These are phyloP conservation scores for Poeciliopsis paucimaculata DNA, from an alignment of 2,797 vertebrate genomes.

Conservation along the genomic window DNA sequence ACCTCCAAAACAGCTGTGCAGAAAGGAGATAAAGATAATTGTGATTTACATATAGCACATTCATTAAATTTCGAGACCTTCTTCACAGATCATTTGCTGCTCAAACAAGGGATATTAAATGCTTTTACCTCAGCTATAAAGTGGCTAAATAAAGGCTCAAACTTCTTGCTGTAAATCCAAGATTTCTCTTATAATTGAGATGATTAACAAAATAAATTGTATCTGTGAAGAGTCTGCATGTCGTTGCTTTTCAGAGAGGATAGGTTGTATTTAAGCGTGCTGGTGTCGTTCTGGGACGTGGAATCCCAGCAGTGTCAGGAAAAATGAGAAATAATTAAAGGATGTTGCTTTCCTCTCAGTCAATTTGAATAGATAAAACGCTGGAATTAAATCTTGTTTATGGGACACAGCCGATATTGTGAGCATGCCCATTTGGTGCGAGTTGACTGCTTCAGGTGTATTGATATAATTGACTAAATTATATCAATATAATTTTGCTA, in stretches of 20 bases:
- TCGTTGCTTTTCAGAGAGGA: background rate
- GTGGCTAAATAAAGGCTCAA: background rate
- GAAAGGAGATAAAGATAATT: background rate
- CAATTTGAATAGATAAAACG: conserved; percentile 49
- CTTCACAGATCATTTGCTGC: background rate
- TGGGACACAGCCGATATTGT: conserved; percentile 50
- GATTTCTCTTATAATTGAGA: background rate
- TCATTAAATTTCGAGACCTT: background rate
- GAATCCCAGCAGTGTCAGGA: conserved; percentile 1
- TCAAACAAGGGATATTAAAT: background rate
- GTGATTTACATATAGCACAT: background rate
- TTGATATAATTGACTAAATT: conserved; percentile 76
- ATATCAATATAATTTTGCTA: conserved; percentile 1
- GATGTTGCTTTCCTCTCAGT: conserved; percentile 12
- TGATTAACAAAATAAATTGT: background rate
- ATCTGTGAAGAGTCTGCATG: conserved; percentile 6
- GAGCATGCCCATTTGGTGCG: conserved; percentile 17
- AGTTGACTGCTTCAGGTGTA: conserved; percentile 67
- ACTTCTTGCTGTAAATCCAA: background rate
- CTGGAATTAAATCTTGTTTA: conserved; percentile 66
- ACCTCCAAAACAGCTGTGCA: background rate
- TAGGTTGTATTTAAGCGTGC: background rate
- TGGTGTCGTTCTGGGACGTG: background rate
- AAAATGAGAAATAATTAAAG: conserved; percentile 16
- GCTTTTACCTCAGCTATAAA: background rate